A percentile compares a stretch with the other conserved stretches of the same genome.
phyloP scores from a whole-genome alignment of 2,113 vertebrate genomes.

The Coracopsis vasa region DNA sequence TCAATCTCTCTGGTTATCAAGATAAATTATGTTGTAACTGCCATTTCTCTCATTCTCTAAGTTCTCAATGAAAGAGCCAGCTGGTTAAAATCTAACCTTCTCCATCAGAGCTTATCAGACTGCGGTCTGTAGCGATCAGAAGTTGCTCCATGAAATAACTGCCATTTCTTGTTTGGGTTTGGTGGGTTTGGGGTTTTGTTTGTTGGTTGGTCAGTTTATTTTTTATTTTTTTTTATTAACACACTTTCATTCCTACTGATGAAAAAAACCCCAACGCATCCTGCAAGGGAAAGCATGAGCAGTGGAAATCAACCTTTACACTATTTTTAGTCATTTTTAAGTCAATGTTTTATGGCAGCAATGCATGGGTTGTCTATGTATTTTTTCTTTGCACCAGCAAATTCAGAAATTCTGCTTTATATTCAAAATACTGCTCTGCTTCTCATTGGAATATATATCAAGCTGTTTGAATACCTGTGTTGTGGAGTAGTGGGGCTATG shows the following conservation, averaged over 20 bases:
- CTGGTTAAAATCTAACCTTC: neutral
- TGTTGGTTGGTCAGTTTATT: neutral
- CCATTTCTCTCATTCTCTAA: neutral
- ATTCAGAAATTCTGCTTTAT: neutral
- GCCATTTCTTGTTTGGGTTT: neutral
- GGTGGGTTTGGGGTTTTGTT: neutral
- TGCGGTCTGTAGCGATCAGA: neutral
- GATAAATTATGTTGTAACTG: slow-evolving; percentile 22
- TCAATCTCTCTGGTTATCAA: neutral
- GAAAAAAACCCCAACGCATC: neutral
- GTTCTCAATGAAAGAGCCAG: neutral
- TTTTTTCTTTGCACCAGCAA: neutral
- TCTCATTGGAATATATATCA: neutral
- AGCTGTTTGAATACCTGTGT: neutral
- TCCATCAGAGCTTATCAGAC: neutral
- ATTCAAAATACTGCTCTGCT: neutral
- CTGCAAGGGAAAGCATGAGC: neutral
- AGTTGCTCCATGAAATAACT: neutral
- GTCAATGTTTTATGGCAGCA: neutral
- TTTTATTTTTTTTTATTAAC: neutral
- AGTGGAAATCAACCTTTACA: neutral
- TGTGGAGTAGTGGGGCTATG: neutral
- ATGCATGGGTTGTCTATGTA: neutral
- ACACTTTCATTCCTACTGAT: neutral
- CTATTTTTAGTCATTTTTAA: neutral